Base-by-base conservation (phyloP, 2,888 invertebrate species). In the Athripsodes cinereus region DNA sequence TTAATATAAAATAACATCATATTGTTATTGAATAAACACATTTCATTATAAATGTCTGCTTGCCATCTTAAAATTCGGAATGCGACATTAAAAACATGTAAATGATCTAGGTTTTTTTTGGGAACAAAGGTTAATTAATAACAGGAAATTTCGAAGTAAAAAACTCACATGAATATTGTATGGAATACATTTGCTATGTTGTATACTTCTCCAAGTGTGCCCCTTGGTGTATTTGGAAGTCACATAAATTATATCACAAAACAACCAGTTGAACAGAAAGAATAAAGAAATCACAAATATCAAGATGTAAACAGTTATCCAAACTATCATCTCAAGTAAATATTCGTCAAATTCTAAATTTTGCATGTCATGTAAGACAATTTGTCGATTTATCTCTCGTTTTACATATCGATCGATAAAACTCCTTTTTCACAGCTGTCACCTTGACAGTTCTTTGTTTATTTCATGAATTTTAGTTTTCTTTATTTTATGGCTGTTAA, bases 131-230 rank as follows among this genome's bases (percentile, higher is more conserved):
- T 10, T 26, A 26, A 26, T 10, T 10, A 57, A 52, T 2, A 22
- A 2, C 22, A 2, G 22, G 10, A 21, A 46, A 47, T 22, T 44
- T 16, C n/a, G 44, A 8, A 44, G 18, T 13, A 47, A 20, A 47
- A 19, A 19, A 74, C 77, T 74, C 66, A 78, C 79, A 64, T 74
- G 69, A 65, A 73, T 76, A 67, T 73, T 78, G 63, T 77, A 79
- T 1, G 78, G 78, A 62, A 78, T 68, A 5, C 76, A 75, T 70
- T 78, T 78, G 67, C 77, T 76, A 64, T 75, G 76, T 65, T 77
- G 74, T 65, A 79, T 79, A 68, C 75, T 78, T 67, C 76, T 74
- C 79, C 79, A 79, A 55, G 74, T 73, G 65, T 79, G 79, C 2
- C 76, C 74, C 44, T 71, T 69, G 35, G 65, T 64, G 61, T 66